Evolutionary conservation across 2,113 vertebrate species (phyloP), one percentile per base, ranked within the genome.

Genomic region (Pelecanus crispus): DNA sequence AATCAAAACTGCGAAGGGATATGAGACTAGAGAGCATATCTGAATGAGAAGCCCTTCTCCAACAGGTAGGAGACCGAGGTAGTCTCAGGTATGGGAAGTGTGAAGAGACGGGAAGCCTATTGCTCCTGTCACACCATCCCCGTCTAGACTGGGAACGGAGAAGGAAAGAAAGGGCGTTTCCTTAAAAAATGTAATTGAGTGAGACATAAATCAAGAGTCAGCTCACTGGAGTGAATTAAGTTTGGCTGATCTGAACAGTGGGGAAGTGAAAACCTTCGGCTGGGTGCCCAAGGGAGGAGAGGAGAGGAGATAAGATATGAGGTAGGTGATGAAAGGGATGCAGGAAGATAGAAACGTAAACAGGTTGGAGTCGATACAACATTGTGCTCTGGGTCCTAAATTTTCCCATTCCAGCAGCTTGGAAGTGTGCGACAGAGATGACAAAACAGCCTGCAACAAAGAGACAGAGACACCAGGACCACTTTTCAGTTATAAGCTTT

Each of bases 401-500:
- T 93, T 52, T 74, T 89, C 77, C 68, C 49, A 53, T 63, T 63
- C 74, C 66, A 85, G n/a, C 8, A 7, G 52, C 32, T 67, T 88
- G 47, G 21, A 82, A 88, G 75, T 11, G 22, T 56, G 25, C 0
- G 3, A 67, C 36, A 85, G n/a, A 47, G 22, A 45, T 55, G 82
- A 56, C 2, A 2, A 74, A 91, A 86, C 11, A 53, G 68, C 42
- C 70, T 85, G 29, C 26, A 83, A 81, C 32, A 70, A 93, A 92
- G 38, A 97, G 95, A 98, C 71, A 93, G 96, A 97, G 94, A 98
- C 97, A 97, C 97, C 90, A 75, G 81, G 92, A 97, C 70, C 56
- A 84, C 34, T 86, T 49, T 63, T 98, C 88, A 53, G 56, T 98
- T 98, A 97, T 98, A 98, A 98, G 97, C 97, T 97, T 98, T 98